Conservation (phyloP, 2,888 invertebrate genomes). For the Acanthosepion pharaonis region DNA sequence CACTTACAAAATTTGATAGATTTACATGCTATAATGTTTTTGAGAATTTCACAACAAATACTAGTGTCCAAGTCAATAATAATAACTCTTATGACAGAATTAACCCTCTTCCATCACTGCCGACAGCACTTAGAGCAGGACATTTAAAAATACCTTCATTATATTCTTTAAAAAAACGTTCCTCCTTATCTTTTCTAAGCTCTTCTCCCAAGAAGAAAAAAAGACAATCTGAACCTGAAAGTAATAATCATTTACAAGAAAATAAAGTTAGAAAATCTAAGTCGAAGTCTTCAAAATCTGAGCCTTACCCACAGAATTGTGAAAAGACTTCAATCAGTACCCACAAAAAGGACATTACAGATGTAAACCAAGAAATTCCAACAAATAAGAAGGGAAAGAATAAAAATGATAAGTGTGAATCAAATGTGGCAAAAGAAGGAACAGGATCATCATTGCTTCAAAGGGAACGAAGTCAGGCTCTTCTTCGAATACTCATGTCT, state of each 20-base stretch:
- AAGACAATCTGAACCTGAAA: neutral
- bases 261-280: neutral
- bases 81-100: neutral
- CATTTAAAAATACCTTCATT: constrained; percentile 37
- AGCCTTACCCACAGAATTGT: neutral
- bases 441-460: neutral
- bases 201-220: neutral
- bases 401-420: neutral
- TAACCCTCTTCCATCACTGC: neutral
- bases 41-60: neutral
- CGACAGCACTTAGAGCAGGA: neutral
- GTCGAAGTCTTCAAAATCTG: neutral
- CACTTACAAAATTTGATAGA: neutral
- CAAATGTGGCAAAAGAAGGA: neutral
- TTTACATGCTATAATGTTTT: neutral
- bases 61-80: neutral
- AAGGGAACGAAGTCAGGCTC: constrained; percentile 36
- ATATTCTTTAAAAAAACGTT: constrained; percentile 35
- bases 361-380: neutral
- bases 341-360: neutral
- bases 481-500: constrained; percentile 41
- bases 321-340: neutral
- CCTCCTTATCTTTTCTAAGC: neutral
- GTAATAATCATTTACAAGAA: neutral
- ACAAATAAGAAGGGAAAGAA: neutral